These are phyloP conservation scores for Stegostoma tigrinum DNA, from an alignment of 2,113 vertebrate genomes.

Conservation along the genomic window DNA sequence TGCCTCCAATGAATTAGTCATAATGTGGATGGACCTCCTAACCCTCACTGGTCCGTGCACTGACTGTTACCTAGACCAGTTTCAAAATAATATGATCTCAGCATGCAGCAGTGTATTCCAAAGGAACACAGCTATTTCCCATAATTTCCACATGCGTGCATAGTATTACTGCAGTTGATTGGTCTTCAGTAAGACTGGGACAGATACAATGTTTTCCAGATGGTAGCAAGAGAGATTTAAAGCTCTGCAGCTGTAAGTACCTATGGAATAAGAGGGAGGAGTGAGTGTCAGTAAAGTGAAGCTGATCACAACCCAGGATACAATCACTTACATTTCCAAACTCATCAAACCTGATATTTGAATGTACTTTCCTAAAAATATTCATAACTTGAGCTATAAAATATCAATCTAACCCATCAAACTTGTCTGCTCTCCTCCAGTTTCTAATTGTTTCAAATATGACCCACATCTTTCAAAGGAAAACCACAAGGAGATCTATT, in stretches of 20 bases:
- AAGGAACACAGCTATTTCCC: not conserved
- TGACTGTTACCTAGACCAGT: not conserved
- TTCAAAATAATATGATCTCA: not conserved
- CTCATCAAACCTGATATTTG: not conserved
- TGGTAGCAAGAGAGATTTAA: not conserved
- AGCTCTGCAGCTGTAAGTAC: not conserved
- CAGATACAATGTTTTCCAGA: constrained; percentile 28
- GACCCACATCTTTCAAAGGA: not conserved
- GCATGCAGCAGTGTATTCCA: not conserved
- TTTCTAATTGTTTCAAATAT: not conserved
- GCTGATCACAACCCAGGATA: not conserved
- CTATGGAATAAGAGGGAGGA: not conserved
- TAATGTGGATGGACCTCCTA: no score
- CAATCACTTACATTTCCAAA: not conserved
- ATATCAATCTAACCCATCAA: not conserved
- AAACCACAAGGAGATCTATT: not conserved
- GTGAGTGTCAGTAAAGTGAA: no score
- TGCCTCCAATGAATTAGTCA: no score
- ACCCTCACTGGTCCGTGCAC: not conserved
- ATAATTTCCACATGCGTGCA: constrained; percentile 22
- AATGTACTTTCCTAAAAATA: not conserved
- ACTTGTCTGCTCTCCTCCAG: not conserved
- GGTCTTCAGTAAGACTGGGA: not conserved
- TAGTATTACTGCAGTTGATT: not conserved
- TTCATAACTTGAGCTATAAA: constrained; percentile 19